Conservation (phyloP, 2,113 vertebrate genomes). For the Baryphthengus martii region DNA sequence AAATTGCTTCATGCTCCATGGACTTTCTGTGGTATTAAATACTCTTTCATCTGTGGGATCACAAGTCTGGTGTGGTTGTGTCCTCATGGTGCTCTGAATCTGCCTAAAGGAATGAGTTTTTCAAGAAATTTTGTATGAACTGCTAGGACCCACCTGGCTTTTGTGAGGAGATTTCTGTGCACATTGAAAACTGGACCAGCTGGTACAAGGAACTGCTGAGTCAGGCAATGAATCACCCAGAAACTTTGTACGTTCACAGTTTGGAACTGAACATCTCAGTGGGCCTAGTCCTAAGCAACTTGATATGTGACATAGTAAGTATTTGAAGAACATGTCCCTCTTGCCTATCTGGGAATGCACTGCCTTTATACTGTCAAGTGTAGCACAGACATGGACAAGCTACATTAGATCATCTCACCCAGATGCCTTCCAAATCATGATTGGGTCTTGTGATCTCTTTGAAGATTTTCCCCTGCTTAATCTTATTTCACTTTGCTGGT, state of each 20-base stretch:
- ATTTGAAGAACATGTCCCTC: neutral
- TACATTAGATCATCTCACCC: neutral
- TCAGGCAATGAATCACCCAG: neutral
- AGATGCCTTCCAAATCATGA: neutral
- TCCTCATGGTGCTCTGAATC: neutral
- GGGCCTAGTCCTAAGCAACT: neutral
- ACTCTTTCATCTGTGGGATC: neutral
- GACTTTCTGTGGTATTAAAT: neutral
- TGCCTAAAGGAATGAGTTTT: neutral
- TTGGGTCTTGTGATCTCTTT: neutral
- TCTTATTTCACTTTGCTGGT: neutral
- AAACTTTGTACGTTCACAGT: neutral
- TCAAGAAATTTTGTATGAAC: neutral
- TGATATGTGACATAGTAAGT: neutral
- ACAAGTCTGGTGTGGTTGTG: fast-evolving
- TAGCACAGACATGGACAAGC: neutral
- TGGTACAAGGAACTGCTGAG: neutral
- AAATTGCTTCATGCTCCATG: neutral
- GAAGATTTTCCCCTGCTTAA: neutral
- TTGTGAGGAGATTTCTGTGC: neutral
- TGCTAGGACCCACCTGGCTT: neutral
- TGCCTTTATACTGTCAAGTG: neutral
- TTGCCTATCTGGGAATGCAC: neutral
- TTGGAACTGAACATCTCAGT: neutral
- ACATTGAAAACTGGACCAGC: neutral